Conservation (phyloP, 2,797 vertebrate species). For the Mastacembelus armatus region DNA sequence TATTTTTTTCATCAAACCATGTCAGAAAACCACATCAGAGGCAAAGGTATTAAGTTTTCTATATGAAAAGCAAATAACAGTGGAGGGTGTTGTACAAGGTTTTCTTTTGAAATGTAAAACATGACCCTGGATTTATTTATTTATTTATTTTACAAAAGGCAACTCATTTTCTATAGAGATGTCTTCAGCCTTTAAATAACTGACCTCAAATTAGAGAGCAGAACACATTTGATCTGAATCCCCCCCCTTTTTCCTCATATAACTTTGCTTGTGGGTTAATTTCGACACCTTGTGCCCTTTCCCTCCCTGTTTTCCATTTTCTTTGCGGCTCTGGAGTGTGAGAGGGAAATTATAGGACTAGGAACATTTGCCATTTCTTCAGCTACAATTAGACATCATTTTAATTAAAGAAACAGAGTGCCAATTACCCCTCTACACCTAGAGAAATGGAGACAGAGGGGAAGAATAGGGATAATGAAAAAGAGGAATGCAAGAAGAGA, state of each 20-base stretch:
- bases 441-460: conserved; percentile 52
- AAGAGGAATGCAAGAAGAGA: conserved; percentile 13
- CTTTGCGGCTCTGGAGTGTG: conserved; percentile 60
- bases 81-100: conserved; percentile 38
- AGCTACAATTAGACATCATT: conserved; percentile 83
- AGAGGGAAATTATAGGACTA: conserved; percentile 78
- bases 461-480: conserved; percentile 48
- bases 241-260: conserved; percentile 24
- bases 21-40: conserved; percentile 1
- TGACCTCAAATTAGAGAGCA: conserved; percentile 58
- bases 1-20: conserved; percentile 14
- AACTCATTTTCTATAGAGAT: conserved; percentile 26
- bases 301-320: conserved; percentile 53
- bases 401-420: conserved; percentile 83
- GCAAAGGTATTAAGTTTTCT: conserved; percentile 37
- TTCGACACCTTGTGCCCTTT: conserved; percentile 28
- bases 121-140: conserved; percentile 47
- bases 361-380: conserved; percentile 71
- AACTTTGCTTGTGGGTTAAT: conserved; percentile 51
- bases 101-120: conserved; percentile 71
- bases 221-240: conserved; percentile 44
- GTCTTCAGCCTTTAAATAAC: conserved; percentile 37
- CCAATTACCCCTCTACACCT: conserved; percentile 78
- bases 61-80: conserved; percentile 50
- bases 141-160: too few relatives aligned